phyloP scores from a whole-genome alignment of 2,113 vertebrate genomes.

The Blennius ocellaris region DNA sequence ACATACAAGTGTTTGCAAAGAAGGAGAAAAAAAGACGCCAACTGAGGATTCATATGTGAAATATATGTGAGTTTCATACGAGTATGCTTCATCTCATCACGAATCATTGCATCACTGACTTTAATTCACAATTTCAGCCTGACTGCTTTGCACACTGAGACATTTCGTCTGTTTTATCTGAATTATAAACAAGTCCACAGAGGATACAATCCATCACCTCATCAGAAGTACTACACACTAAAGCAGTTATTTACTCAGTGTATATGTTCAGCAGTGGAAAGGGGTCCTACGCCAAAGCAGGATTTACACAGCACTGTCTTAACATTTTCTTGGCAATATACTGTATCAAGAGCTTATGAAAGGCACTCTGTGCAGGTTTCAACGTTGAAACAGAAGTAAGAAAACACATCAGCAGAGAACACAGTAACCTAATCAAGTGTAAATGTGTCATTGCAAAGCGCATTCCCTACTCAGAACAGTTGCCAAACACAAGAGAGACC shows the following conservation, averaged over 20 bases:
- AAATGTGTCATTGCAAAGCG: constrained; percentile 54
- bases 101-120: constrained; percentile 36
- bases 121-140: constrained; percentile 40
- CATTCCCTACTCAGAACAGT: constrained; percentile 21
- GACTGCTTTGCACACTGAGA: constrained; percentile 12
- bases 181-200: constrained; percentile 7
- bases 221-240: constrained; percentile 31
- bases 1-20: too few species aligned
- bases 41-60: neutral
- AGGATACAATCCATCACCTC: constrained; percentile 34
- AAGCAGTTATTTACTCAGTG: constrained; percentile 14
- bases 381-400: constrained; percentile 43
- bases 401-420: constrained; percentile 49
- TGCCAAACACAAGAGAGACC: constrained; percentile 48
- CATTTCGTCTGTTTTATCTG: constrained; percentile 20
- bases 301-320: constrained; percentile 42
- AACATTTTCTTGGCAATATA: constrained; percentile 45
- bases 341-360: constrained; percentile 40
- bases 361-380: constrained; percentile 30
- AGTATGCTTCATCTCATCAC: constrained; percentile 17
- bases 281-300: constrained; percentile 26
- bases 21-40: constrained; percentile 14
- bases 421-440: constrained; percentile 52
- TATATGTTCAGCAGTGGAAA: constrained; percentile 5
- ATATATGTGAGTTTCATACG: neutral